Conservation (phyloP, 2,888 invertebrate genomes). For the Seira sanloemensis region DNA sequence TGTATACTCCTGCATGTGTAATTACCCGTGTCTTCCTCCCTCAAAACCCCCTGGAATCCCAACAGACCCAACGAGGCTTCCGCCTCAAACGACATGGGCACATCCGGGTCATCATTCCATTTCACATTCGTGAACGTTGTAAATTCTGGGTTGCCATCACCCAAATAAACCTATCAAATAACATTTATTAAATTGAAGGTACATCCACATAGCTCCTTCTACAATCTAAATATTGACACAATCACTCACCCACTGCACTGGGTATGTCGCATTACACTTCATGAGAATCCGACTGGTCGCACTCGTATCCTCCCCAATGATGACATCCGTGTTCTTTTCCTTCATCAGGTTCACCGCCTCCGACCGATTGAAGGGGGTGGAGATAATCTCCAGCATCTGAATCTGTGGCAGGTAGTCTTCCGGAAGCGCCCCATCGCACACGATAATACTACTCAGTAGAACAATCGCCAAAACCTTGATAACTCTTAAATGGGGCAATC, state of each 20-base stretch:
- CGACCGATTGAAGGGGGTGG: conserved; percentile 42
- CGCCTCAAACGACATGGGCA: conserved; percentile 62
- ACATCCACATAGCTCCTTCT: too few species aligned
- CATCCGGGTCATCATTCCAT: conserved; percentile 42
- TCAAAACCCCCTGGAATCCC: conserved; percentile 58
- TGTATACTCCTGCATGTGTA: conserved; percentile 64
- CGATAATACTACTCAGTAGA: too few species aligned
- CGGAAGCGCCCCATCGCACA: conserved; percentile 28
- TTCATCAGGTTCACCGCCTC: conserved; percentile 39
- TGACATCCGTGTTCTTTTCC: conserved; percentile 46
- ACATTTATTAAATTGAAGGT: too few species aligned
- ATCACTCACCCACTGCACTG: conserved; percentile 54
- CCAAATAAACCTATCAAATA: conserved; percentile 38
- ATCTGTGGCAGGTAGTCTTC: conserved; percentile 49
- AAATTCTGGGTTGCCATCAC: conserved; percentile 59
- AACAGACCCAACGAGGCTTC: conserved; percentile 59
- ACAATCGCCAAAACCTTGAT: too few species aligned
- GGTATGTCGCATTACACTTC: conserved; percentile 65
- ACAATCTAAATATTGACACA: too few species aligned
- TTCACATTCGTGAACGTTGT: conserved; percentile 62
- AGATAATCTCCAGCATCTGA: conserved; percentile 55
- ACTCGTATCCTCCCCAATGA: conserved; percentile 59
- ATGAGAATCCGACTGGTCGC: conserved; percentile 54
- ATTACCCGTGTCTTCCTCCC: conserved; percentile 66
- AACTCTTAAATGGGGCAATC: too few species aligned